Conservation (phyloP, 2,888 invertebrate genomes). For the Nymphalis polychloros region DNA sequence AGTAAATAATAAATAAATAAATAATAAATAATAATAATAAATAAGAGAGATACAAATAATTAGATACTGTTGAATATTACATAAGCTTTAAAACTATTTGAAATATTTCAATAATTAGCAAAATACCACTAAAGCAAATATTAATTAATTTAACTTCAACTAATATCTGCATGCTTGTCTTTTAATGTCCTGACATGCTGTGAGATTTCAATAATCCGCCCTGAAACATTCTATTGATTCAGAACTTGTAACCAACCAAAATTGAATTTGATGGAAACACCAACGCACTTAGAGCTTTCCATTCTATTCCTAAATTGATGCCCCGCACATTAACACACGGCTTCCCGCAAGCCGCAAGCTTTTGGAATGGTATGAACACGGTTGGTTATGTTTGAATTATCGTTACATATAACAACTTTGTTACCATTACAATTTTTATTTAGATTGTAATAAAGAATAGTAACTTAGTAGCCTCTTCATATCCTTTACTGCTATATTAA, state of each 20-base stretch:
- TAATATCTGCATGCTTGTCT: background rate
- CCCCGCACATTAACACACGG: slow-evolving; percentile 28
- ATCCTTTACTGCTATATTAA: too few species aligned
- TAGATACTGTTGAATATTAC: too few species aligned
- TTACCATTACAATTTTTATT: too few species aligned
- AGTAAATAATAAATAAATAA: too few species aligned
- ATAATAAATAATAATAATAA: too few species aligned
- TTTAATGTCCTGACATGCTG: background rate
- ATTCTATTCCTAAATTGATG: slow-evolving; percentile 37
- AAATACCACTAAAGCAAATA: background rate
- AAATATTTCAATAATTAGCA: background rate
- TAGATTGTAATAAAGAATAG: too few species aligned
- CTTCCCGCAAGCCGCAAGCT: slow-evolving; percentile 6
- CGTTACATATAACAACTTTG: background rate
- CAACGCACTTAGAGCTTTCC: slow-evolving; percentile 28
- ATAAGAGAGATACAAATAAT: too few species aligned
- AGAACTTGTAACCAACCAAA: slow-evolving; percentile 26
- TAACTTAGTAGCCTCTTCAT: too few species aligned
- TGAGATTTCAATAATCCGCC: slow-evolving; percentile 1
- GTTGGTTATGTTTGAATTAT: slow-evolving; percentile 15
- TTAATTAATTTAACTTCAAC: background rate
- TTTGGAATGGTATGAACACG: background rate
- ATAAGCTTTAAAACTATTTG: background rate
- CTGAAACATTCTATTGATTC: slow-evolving; percentile 17
- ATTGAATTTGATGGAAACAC: slow-evolving; percentile 38